Conservation (phyloP, 2,113 vertebrate genomes). For the Neoarius graeffei region DNA sequence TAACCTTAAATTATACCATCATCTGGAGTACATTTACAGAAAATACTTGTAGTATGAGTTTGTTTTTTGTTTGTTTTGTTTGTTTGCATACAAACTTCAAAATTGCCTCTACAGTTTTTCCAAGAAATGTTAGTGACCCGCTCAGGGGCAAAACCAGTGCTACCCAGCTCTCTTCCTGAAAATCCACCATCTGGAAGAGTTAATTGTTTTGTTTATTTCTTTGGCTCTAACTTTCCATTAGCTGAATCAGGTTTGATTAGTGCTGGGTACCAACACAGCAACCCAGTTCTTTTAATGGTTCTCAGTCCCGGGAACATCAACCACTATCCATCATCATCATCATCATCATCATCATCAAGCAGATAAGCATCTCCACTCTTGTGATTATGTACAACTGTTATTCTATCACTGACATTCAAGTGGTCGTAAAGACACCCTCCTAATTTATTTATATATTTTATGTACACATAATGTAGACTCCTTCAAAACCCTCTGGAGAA, state of each 20-base stretch:
- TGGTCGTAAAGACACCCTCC: constrained; percentile 18
- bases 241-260: neutral
- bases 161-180: neutral
- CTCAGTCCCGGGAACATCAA: neutral
- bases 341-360: neutral
- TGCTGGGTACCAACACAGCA: neutral
- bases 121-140: constrained; percentile 44
- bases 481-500: constrained; percentile 70
- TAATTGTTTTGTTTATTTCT: neutral
- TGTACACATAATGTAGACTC: constrained; percentile 37
- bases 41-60: neutral
- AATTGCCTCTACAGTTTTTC: constrained; percentile 49
- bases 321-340: neutral
- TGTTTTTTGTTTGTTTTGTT: neutral
- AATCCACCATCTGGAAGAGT: neutral
- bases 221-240: neutral
- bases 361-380: neutral
- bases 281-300: neutral
- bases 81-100: constrained; percentile 24
- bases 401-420: constrained; percentile 7
- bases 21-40: constrained; percentile 30
- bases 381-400: constrained; percentile 6
- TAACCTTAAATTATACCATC: constrained; percentile 29
- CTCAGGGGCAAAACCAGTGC: neutral
- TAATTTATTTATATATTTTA: constrained; percentile 39